phyloP scores from a whole-genome alignment of 2,113 vertebrate genomes.

The Marmota flaviventris region DNA sequence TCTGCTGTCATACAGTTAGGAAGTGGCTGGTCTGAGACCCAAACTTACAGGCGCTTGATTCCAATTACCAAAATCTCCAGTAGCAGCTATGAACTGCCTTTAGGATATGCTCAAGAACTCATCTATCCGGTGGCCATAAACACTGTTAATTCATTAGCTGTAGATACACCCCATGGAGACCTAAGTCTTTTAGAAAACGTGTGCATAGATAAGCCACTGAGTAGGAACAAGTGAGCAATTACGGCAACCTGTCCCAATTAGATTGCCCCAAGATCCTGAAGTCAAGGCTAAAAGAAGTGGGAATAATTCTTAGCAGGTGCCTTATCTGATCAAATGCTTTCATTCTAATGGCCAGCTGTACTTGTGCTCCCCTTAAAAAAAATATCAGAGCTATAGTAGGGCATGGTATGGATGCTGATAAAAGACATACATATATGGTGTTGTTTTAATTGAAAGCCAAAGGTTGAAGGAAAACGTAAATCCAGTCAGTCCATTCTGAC shows the following conservation, averaged over 20 bases:
- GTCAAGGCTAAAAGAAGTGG: neutral
- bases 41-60: neutral
- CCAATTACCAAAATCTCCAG: neutral
- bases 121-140: neutral
- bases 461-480: neutral
- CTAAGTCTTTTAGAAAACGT: slow-evolving; percentile 13
- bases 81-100: neutral
- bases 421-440: neutral
- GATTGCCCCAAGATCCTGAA: neutral
- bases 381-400: neutral
- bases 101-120: neutral
- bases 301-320: neutral
- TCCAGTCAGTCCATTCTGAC: neutral
- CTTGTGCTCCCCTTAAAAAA: neutral
- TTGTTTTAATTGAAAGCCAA: neutral
- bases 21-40: neutral
- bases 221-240: neutral
- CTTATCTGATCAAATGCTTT: neutral
- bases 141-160: neutral
- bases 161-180: neutral
- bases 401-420: neutral
- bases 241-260: slow-evolving; percentile 9
- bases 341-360: neutral
- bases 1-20: neutral
- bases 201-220: neutral